These are phyloP conservation scores for Symphodus melops DNA, from an alignment of 2,113 vertebrate species.

Conservation along the genomic window DNA sequence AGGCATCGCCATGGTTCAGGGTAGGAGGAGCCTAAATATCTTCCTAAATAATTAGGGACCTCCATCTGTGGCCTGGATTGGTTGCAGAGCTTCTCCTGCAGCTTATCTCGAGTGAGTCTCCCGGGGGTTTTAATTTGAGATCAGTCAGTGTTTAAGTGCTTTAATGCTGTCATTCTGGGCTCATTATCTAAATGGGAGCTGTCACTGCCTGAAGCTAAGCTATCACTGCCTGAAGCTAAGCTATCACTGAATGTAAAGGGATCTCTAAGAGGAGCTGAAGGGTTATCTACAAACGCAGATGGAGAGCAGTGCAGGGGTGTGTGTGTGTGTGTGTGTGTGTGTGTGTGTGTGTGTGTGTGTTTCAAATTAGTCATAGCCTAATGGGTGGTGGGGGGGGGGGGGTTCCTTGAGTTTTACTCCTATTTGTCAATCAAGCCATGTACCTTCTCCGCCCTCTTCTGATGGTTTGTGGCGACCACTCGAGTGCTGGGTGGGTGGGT, in stretches of 20 bases:
- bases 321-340: slow-evolving; percentile 27
- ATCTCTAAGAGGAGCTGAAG: slow-evolving; percentile 65
- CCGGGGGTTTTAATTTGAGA: slow-evolving; percentile 70
- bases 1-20: slow-evolving; percentile 37
- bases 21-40: slow-evolving; percentile 34
- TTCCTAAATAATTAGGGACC: slow-evolving; percentile 28
- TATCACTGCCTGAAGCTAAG: slow-evolving; percentile 60
- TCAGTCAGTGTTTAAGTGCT: slow-evolving; percentile 65
- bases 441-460: slow-evolving; percentile 20
- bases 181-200: slow-evolving; percentile 66
- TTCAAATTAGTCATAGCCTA: slow-evolving; percentile 12
- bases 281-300: slow-evolving; percentile 74
- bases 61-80: slow-evolving; percentile 39
- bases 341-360: slow-evolving; percentile 30
- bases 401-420: slow-evolving; percentile 29
- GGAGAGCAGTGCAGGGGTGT: slow-evolving; percentile 43
- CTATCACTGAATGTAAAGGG: slow-evolving; percentile 48
- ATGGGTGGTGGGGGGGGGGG: not conserved
- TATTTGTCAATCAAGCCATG: slow-evolving; percentile 16
- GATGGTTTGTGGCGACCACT: slow-evolving; percentile 1
- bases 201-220: slow-evolving; percentile 63
- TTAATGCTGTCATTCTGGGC: slow-evolving; percentile 62
- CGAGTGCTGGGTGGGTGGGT: slow-evolving; percentile 55
- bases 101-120: slow-evolving; percentile 49
- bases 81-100: slow-evolving; percentile 33